Evolutionary conservation across 1,140 invertebrate species (phyloP), one percentile per base, ranked within the genome.

Genomic region (Drosophila setifemur): DNA sequence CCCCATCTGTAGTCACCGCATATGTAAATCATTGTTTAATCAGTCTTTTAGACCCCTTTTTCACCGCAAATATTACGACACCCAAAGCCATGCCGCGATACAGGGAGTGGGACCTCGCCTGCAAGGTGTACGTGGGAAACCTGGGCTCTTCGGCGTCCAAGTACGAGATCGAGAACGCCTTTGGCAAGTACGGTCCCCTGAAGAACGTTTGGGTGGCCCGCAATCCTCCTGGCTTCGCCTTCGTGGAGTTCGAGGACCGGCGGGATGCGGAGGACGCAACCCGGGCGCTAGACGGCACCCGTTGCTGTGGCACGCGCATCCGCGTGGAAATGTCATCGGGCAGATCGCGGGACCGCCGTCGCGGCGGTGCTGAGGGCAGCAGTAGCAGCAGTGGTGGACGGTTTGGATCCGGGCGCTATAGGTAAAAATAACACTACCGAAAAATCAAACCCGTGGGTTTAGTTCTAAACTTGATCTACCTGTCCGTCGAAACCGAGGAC

Each of bases 111-210:
- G 96, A 97, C 89, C 91, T 97, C 29, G 96, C 97, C 9, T 98
- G 97, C 91, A 99, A 99, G 92, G 97, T 99, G 0, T 99, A 99
- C 90, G 97, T 99, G 9, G 98, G 98, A 11, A 98, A 99, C 91
- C 92, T 99, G 26, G 96, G 96, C 4, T 96, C 95, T 39, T 96
- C 96, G 82, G 96, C 96, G 2, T 97, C 96, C 47, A 97, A 97
- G 92, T 95, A 96, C 91, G 96, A 97, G 91, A 95, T 97, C 64
- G 96, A 98, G 91, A 95, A 95, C 86, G 94, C 96, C 14, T 99
- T 99, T 89, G 94, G 94, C 53, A 98, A 98, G 92, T 99, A 97
- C 92, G 98, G 98, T 0, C 96, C 96, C 11, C 92, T 99, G 55
- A 94, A 96, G 82, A 99, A 98, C 92, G 97, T 99, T 6, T 99